Evolutionary conservation across 2,113 vertebrate species (phyloP), one percentile per base, ranked within the genome.

Genomic region (Synchiropus splendidus): DNA sequence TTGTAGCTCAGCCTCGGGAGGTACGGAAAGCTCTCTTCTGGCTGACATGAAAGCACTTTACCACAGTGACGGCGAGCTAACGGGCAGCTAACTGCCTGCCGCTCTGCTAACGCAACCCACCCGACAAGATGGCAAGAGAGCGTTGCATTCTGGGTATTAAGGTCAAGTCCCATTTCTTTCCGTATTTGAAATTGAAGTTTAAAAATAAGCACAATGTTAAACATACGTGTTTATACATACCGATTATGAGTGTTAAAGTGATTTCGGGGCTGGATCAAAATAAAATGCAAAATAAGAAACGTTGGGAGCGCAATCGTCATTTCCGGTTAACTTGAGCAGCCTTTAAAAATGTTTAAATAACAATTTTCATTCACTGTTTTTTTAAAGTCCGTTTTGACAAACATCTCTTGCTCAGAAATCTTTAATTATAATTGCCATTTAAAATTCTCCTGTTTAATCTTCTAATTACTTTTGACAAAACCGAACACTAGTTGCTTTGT

Each of bases 61-160:
- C 18, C 21, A 42, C 18, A 14, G 39, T 6, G 10, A 42, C 30
- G 16, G 43, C 16, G 18, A 45, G 43, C 42, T 45, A 9, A 18
- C n/a, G 16, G 12, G 17, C 33, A 12, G 42, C 42, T 81, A 75
- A 68, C 67, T 36, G 31, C 30, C 15, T 54, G 69, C 67, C 74
- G 64, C 37, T 57, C 58, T 44, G 59, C 69, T 57, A 48, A 61
- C 21, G 8, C 21, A 27, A 45, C 27, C 61, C 66, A 42, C 56
- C 57, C 56, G 35, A 77, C 80, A 82, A 86, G 80, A 86, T 82
- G 82, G 80, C 79, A 82, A 77, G 53, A 49, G 32, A 70, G 69
- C 59, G 73, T 30, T 68, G 83, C 68, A 82, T 78, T 34, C 50
- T 80, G 79, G 77, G 71, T 64, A 58, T 12, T 5, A 18, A 56